Conservation (phyloP, 2,113 vertebrate species). For the Oryctolagus cuniculus region DNA sequence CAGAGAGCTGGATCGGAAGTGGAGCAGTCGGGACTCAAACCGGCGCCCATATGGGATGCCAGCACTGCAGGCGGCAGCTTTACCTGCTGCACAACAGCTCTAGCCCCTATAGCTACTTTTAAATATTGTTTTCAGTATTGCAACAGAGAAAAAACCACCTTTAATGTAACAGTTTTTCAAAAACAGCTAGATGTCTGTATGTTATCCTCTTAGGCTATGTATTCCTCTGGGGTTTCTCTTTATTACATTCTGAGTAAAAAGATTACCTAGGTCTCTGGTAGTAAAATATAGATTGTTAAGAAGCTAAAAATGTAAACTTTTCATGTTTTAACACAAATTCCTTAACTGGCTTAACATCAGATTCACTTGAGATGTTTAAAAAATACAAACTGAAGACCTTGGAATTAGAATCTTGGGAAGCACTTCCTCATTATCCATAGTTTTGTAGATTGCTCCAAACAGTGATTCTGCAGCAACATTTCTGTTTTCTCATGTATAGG, state of each 20-base stretch:
- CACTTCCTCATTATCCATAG: background rate
- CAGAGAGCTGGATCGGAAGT: too few relatives aligned
- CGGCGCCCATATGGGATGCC: too few relatives aligned
- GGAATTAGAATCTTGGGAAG: slow-evolving; percentile 33
- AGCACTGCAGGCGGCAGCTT: too few relatives aligned
- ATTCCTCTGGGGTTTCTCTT: background rate
- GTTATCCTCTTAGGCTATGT: background rate
- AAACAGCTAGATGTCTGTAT: background rate
- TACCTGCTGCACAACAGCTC: too few relatives aligned
- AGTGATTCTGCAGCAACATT: background rate
- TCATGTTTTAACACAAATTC: background rate
- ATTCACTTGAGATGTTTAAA: slow-evolving; percentile 1
- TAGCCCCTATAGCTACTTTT: background rate
- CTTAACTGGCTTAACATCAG: background rate
- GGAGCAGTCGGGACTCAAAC: too few relatives aligned
- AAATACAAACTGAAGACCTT: background rate
- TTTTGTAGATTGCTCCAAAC: slow-evolving; percentile 56
- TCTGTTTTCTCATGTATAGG: background rate
- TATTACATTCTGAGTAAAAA: background rate
- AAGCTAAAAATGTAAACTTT: slow-evolving; percentile 37
- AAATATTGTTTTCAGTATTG: slow-evolving; percentile 34
- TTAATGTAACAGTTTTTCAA: background rate
- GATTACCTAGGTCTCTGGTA: background rate
- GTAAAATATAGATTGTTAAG: slow-evolving; percentile 15
- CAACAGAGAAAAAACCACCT: background rate